phyloP scores from a whole-genome alignment of 2,888 invertebrate genomes.

The Cistogaster globosa region DNA sequence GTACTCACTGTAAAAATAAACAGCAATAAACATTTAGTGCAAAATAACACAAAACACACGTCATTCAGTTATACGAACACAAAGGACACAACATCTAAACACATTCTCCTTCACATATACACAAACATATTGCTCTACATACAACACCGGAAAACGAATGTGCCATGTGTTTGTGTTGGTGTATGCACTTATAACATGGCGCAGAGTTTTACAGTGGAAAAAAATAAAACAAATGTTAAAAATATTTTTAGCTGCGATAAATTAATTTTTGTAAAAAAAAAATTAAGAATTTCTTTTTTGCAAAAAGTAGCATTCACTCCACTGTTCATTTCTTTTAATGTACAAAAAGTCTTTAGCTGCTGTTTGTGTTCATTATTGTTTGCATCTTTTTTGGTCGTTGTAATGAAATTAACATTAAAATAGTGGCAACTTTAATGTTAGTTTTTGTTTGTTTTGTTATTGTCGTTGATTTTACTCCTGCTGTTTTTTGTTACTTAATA shows the following conservation, averaged over 20 bases:
- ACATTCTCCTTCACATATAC: slow-evolving; percentile 17
- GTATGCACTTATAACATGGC: neutral
- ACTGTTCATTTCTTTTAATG: neutral
- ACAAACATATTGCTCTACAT: slow-evolving; percentile 4
- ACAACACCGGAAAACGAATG: slow-evolving; percentile 47
- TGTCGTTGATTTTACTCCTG: slow-evolving; percentile 57
- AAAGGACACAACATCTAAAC: slow-evolving; percentile 25
- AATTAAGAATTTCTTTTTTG: no score
- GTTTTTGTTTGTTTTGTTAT: slow-evolving; percentile 41
- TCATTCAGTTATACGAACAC: slow-evolving; percentile 36
- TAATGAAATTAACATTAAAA: slow-evolving; percentile 52
- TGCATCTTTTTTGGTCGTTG: slow-evolving; percentile 19
- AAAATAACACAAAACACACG: slow-evolving; percentile 40
- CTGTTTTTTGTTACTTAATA: slow-evolving; percentile 35
- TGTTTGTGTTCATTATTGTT: slow-evolving; percentile 8
- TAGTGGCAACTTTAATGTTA: slow-evolving; percentile 69
- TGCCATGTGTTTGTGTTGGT: neutral
- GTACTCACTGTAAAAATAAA: slow-evolving; percentile 65
- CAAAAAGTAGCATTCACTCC: neutral
- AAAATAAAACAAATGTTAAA: no score
- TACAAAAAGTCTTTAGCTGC: neutral
- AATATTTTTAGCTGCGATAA: no score
- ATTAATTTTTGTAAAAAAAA: neutral
- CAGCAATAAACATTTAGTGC: slow-evolving; percentile 61
- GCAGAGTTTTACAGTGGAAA: neutral